Evolutionary conservation across 2,797 vertebrate genomes (phyloP), one percentile per base, ranked within the genome.

Genomic region (Chelidonichthys spinosus): DNA sequence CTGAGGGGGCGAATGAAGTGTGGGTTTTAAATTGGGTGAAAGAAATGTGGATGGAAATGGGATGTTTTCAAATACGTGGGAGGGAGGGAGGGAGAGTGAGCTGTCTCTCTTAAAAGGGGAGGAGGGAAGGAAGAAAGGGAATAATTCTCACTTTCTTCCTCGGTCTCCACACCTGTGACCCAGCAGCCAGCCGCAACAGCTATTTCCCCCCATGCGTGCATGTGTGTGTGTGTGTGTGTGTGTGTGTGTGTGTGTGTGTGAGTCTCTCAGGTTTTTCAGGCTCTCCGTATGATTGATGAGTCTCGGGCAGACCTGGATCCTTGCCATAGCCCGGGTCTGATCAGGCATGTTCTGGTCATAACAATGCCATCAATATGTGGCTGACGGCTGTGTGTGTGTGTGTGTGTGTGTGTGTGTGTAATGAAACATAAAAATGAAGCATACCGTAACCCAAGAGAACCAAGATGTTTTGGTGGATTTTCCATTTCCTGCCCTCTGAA

Each of bases 281-380:
- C 81, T 81, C 87, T 52, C 70, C 73, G 59, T 74, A 84, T 92
- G 91, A 94, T 93, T 92, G 93, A 92, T 94, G 90, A 90, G 78
- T 75, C 81, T 87, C 53, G 13, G 88, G 86, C 80, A 78, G 79
- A 86, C 76, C 87, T 92, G 91, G 86, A 91, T 90, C 83, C 58
- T 64, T 72, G 89, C 90, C 88, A 87, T 5, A 60, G 83, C 77
- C 75, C 79, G 9, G 85, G 86, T 86, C 87, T 87, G 90, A 92
- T 92, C 90, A 79, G 90, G 84, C 90, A 92, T 91, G 89, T 92
- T 92, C 89, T 87, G 91, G 89, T 91, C 90, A 90, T 92, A 93
- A 92, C 91, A 92, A 85, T 89, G 87, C 84, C 89, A 92, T 93
- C 92, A 92, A 90, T 92, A 92, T 89, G 84, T 84, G 81, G 69